Base-by-base conservation (phyloP, 2,113 vertebrate species). In the Mugil cephalus region DNA sequence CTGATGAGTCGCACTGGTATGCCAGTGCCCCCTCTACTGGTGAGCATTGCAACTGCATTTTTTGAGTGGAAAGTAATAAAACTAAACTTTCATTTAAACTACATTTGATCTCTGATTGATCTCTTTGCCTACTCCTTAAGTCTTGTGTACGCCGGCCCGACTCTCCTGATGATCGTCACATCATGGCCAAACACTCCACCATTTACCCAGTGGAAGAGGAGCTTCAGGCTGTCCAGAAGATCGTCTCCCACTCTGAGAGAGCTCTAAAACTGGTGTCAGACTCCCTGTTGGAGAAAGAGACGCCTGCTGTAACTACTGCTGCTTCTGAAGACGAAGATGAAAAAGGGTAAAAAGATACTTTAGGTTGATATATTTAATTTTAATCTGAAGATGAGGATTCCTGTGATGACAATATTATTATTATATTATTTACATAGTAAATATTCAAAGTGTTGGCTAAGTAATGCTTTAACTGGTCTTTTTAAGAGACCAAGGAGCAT, bases 251-350 rank as follows among this genome's bases (percentile, higher is more conserved):
- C 50, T 82, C 89, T 0, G 95, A 96, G 82, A 91, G 90, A 1
- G 95, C 95, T 19, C 93, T 96, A 11, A 94, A 95, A 56, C 92
- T 95, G 71, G 95, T 96, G 78, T 96, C 95, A 0, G 94, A 97
- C 86, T 82, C 83, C 8, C 83, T 96, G 82, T 81, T 92, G 4
- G 92, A 93, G 71, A 90, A 93, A 43, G 91, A 91, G 35, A 34
- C 56, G 2, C 79, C 77, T 21, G 51, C 59, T 53, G 55, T n/a
- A 15, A 30, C 24, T 30, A 30, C 24, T 30, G 7, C 73, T 0
- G 34, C 24, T 54, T 0, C 59, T 50, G 79, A 84, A 35, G 74
- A 47, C 21, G 69, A 34, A 59, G 80, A 83, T 0, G 91, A 90
- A 19, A 92, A 90, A 56, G 61, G 81, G 94, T 94, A 84, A 89